Conservation (phyloP, 2,888 invertebrate genomes). For the Apantesis nais region DNA sequence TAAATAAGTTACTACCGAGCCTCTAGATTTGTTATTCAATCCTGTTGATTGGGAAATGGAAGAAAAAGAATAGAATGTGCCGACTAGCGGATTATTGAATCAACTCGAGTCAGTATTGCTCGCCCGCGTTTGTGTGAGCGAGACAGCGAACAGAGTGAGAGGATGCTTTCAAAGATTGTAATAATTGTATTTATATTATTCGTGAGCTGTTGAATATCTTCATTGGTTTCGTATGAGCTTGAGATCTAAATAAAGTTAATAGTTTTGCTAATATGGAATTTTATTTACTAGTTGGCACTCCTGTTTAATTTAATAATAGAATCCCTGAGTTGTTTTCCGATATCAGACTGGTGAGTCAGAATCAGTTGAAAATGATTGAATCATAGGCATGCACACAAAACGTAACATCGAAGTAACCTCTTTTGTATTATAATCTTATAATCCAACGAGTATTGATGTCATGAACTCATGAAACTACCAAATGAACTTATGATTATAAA, state of each 20-base stretch:
- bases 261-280: conserved; percentile 45
- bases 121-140: conserved; percentile 44
- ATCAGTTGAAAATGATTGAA: conserved; percentile 45
- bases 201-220: conserved; percentile 40
- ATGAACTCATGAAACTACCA: conserved; percentile 14
- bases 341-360: conserved; percentile 42
- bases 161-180: conserved; percentile 45
- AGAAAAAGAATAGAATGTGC: conserved; percentile 51
- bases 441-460: conserved; percentile 20
- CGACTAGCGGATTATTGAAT: conserved; percentile 61
- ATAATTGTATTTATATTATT: conserved; percentile 48
- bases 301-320: conserved; percentile 42
- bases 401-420: conserved; percentile 21
- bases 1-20: conserved; percentile 67
- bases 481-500: conserved; percentile 7
- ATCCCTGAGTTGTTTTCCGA: conserved; percentile 45
- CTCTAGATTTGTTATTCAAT: conserved; percentile 53
- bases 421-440: conserved; percentile 16
- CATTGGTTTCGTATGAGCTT: conserved; percentile 41
- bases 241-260: conserved; percentile 46
- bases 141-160: conserved; percentile 39
- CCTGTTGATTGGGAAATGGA: conserved; percentile 47
- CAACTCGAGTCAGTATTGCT: conserved; percentile 48
- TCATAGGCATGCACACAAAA: conserved; percentile 32
- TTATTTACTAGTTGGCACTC: conserved; percentile 43